Evolutionary conservation across 2,888 invertebrate species (phyloP), one percentile per base, ranked within the genome.

Genomic region (Rhabditoides inermis): DNA sequence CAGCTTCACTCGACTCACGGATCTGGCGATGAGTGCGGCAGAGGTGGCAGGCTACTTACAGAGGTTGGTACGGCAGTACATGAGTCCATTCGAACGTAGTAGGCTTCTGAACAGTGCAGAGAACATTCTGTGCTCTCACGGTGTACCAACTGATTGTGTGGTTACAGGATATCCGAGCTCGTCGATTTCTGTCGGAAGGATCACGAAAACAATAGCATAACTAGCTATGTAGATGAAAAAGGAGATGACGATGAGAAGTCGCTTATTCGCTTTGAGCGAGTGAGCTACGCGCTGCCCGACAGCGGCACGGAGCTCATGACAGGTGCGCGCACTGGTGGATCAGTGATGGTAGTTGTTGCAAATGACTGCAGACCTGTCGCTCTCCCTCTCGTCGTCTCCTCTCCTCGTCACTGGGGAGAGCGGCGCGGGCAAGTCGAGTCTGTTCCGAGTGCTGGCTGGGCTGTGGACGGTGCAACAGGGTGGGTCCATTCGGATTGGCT

Each of bases 391-490:
- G n/a, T n/a, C n/a, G n/a, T n/a, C n/a, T n/a, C 68, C 82, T 55
- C 58, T 95, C 45, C 82, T 95, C 35, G 89, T 98, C 63, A 90
- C 92, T 2, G 83, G 95, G 0, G 90, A 91, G 7, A 94, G 94
- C 76, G 94, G 95, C 18, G 91, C 91, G 78, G 91, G 91, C 3
- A 91, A 91, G 77, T 87, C 85, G 40, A 85, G 85, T 0, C 79
- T 95, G 65, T 88, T 95, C 79, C 84, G 95, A 50, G 88, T 94
- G 55, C 81, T 95, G 41, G 88, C 88, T 41, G 90, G 91, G 0
- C 81, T 98, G 25, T 95, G 95, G 95, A 89, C 90, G 0, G 85
- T 88, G 41, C 63, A 62, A 25, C 56, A 57, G 58, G 76, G 77
- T 69, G 53, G 6, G 25, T 12, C n/a, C n/a, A n/a, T n/a, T n/a